Percentiles rank a stretch among this genome's conserved stretches.
Conservation (phyloP, 2,888 invertebrate genomes). For the Folsomia candida region DNA sequence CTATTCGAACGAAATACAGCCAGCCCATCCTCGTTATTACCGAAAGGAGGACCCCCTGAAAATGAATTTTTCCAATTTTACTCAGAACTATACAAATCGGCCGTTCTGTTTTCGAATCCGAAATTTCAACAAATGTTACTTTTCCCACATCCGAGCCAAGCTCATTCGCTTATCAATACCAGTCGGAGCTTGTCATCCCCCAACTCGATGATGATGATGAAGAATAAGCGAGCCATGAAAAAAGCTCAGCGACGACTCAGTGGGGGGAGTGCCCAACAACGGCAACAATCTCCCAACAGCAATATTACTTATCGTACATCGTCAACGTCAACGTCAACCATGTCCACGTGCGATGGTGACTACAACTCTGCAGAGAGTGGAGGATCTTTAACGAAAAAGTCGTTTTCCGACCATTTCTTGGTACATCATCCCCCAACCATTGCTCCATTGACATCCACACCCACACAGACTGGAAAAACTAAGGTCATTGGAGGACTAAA, state of each 20-base stretch:
- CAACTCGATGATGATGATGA: too few species aligned
- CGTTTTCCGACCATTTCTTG: too few species aligned
- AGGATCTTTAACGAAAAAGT: too few species aligned
- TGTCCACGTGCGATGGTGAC: not conserved
- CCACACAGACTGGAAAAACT: too few species aligned
- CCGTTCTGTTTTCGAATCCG: not conserved
- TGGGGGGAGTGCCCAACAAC: not conserved
- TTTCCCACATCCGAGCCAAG: not conserved
- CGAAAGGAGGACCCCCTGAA: too few species aligned
- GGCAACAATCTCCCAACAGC: not conserved
- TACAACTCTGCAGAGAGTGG: too few species aligned
- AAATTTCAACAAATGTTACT: slow-evolving; percentile 7
- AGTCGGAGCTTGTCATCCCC: too few species aligned
- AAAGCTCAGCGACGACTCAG: not conserved
- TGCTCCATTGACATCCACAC: not conserved
- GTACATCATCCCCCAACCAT: not conserved
- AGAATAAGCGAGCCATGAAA: not conserved
- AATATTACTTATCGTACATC: not conserved
- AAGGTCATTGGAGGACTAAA: too few species aligned
- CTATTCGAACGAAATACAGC: too few species aligned
- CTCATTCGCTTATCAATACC: too few species aligned
- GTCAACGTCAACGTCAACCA: too few species aligned
- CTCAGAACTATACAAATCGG: not conserved
- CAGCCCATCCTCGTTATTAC: too few species aligned
- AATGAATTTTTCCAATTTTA: slow-evolving; percentile 12